These are phyloP conservation scores for Megathymus violae DNA, from an alignment of 1,140 invertebrate species.

Conservation along the genomic window DNA sequence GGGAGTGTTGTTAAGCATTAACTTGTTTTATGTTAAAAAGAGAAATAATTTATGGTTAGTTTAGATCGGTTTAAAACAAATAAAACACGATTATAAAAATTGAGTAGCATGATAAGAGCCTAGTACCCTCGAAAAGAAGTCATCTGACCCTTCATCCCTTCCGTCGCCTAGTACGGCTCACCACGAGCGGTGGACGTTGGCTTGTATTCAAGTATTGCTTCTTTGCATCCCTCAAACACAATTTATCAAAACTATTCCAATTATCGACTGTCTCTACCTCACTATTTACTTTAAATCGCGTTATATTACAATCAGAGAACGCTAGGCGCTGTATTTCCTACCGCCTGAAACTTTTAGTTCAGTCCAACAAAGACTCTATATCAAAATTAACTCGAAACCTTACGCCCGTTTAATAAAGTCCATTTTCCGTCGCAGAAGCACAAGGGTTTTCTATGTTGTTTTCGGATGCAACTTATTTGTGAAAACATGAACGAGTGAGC, in stretches of 20 bases:
- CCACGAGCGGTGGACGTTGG: too few species aligned
- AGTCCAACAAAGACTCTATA: slow-evolving; percentile 68
- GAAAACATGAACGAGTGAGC: slow-evolving; percentile 73
- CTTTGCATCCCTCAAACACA: neutral
- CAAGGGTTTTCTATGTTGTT: slow-evolving; percentile 78
- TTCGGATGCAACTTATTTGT: slow-evolving; percentile 82
- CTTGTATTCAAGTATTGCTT: too few species aligned
- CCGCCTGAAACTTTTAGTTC: slow-evolving; percentile 69
- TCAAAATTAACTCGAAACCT: slow-evolving; percentile 43
- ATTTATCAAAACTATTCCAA: slow-evolving; percentile 14
- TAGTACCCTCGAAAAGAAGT: too few species aligned
- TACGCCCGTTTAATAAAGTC: slow-evolving; percentile 37
- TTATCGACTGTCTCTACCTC: slow-evolving; percentile 44
- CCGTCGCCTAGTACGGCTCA: too few species aligned
- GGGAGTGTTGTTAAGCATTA: too few species aligned
- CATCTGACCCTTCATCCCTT: too few species aligned
- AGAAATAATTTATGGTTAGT: too few species aligned
- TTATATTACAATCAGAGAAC: slow-evolving; percentile 81
- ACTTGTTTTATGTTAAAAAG: too few species aligned
- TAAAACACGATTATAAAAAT: too few species aligned
- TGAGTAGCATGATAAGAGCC: too few species aligned
- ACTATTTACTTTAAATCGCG: slow-evolving; percentile 79
- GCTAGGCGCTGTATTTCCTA: slow-evolving; percentile 71
- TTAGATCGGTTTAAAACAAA: too few species aligned
- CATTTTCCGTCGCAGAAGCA: slow-evolving; percentile 42